Conservation (phyloP, 2,797 vertebrate species). For the Uromys caudimaculatus region DNA sequence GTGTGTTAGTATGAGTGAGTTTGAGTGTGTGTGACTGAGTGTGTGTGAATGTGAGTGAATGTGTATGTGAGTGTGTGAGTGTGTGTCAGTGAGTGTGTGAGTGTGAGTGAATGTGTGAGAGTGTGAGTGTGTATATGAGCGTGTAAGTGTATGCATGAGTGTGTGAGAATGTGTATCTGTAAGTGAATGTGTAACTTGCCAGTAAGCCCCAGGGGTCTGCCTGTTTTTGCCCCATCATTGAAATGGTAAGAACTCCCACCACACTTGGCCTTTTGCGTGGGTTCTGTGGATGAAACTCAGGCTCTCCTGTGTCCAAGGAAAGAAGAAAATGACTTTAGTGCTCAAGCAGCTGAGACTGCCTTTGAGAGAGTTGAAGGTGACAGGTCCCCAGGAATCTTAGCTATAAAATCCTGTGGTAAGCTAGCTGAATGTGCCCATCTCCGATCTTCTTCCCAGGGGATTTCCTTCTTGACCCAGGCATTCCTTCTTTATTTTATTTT, state of each 20-base stretch:
- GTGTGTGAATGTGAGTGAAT: not conserved
- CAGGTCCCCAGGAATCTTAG: not conserved
- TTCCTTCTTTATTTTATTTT: not conserved
- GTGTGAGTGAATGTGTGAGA: not conserved
- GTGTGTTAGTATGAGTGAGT: not conserved
- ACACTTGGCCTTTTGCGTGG: not conserved
- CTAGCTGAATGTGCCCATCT: not conserved
- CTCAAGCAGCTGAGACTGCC: not conserved
- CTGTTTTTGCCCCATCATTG: not conserved
- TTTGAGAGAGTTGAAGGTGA: not conserved
- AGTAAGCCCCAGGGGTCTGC: not conserved
- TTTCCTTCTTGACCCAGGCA: not conserved
- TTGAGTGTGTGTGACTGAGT: not conserved
- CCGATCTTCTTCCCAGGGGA: not conserved
- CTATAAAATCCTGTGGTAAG: not conserved
- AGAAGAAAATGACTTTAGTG: not conserved
- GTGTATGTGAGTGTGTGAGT: not conserved
- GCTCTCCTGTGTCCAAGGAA: not conserved
- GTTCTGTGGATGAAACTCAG: not conserved
- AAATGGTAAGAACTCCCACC: not conserved
- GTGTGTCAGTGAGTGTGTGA: not conserved
- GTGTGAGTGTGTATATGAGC: no score
- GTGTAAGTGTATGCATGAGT: no score
- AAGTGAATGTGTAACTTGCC: not conserved
- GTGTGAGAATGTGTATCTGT: not conserved